Base-by-base conservation (phyloP, 2,113 vertebrate species). In the Eulemur rufifrons region DNA sequence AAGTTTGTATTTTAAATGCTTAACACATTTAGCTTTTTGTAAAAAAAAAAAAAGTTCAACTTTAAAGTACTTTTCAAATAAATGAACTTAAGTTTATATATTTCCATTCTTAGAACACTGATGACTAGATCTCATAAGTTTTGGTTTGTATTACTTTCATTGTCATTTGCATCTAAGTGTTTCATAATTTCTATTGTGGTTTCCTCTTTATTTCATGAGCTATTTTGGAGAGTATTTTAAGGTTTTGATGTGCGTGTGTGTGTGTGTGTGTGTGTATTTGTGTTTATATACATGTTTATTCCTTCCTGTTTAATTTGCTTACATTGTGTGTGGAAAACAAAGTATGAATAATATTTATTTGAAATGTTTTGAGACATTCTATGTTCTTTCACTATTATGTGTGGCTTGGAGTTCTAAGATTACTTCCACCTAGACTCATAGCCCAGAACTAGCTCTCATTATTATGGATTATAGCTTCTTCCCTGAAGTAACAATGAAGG, bases 61-160 rank as follows among this genome's bases (percentile, higher is more conserved):
- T 89, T 96, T 34, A 77, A 91, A 77, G 15, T 54, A 54, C 15
- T 89, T 89, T 95, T 18, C 32, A 93, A 81, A 69, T 59, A 78
- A 89, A 29, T 76, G 27, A 91, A 13, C 37, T 61, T 71, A 52
- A 84, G 7, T 78, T 14, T 88, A n/a, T 37, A 29, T 76, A 80
- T 89, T 89, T 85, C 20, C 29, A 74, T 86, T 71, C 47, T 69
- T 61, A 81, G 23, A 47, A 73, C 13, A 45, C 21, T 39, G 50
- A 6, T 82, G 15, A 34, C 21, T 74, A 3, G 0, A 13, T 76
- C 32, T 14, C 13, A 29, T 69, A 76, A 59, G 13, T 71, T 90
- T 81, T 89, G 10, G 29, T 77, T 10, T 85, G 9, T 45, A 42
- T 5, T 76, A 52, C 0, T 83, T 91, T 45, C 17, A 50, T 29